Base-by-base conservation (phyloP, 2,888 invertebrate genomes). In the Drosophila anomelani region DNA sequence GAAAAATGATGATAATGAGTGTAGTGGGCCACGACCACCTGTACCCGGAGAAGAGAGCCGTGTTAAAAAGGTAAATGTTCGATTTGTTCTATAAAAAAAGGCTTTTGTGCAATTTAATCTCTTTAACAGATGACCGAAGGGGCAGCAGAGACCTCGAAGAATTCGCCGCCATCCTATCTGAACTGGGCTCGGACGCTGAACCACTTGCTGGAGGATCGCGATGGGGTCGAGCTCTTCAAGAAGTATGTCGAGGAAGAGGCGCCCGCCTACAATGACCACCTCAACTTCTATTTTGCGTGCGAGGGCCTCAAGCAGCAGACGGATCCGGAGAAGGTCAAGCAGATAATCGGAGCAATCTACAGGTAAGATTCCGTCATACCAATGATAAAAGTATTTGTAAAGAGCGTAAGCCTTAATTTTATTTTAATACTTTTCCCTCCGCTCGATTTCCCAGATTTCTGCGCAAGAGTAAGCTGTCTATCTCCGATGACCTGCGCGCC, bases 231-330 rank as follows among this genome's bases (percentile, higher is more conserved):
- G 74, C 94, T 98, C 90, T 98, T 98, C 94, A 95, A 96, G 92
- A 94, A 94, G 93, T 97, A 96, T 93, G 95, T 97, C 90, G 94
- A 95, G 92, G 95, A 95, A 86, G 97, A 97, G 92, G 96, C 96
- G 89, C 95, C 94, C 77, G 94, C 95, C 90, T 95, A 96, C 93
- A 95, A 96, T 82, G 96, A 96, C 93, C 95, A 96, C 61, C 95
- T 97, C 89, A 95, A 96, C 93, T 98, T 98, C 94, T 98, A 97
- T 95, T 98, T 98, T 93, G 98, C 98, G 58, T 97, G 97, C 93
- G 96, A 97, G 92, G 96, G 97, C 61, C 94, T 97, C 85, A 96
- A 96, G 86, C 96, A 96, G 92, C 96, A 96, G 93, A 92, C 93
- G 81, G 95, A 96, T 92, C 95, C 95, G 2, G 96, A 96, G 90